Evolutionary conservation across 2,113 vertebrate species (phyloP).

Genomic region (Thryonomys swinderianus): DNA sequence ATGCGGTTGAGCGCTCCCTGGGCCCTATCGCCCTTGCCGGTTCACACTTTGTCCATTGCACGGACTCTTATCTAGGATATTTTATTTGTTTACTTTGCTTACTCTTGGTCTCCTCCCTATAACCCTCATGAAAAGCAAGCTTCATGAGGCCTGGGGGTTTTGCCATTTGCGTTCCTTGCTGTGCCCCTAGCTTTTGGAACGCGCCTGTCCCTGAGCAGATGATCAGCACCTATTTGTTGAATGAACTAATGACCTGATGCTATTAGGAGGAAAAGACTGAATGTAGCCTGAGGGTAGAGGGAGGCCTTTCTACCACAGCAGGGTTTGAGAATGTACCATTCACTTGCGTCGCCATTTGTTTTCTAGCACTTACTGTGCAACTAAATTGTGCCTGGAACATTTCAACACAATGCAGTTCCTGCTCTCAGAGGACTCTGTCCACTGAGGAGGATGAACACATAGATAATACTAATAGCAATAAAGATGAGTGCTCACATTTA

Average conservation of each 20-base stretch:
- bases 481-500: background rate
- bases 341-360: background rate
- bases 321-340: background rate
- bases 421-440: background rate
- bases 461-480: background rate
- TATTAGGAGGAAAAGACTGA: background rate
- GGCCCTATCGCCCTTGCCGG: no score
- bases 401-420: background rate
- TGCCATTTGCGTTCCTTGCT: background rate
- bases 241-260: background rate
- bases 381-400: background rate
- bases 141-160: background rate
- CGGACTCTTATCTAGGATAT: background rate
- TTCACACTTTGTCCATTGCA: background rate
- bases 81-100: background rate
- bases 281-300: background rate
- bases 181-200: background rate
- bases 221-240: background rate
- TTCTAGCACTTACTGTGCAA: background rate
- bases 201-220: background rate
- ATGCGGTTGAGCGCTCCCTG: accelerated
- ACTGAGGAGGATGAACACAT: background rate
- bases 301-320: background rate
- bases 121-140: background rate
- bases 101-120: background rate